phyloP scores from a whole-genome alignment of 2,797 vertebrate species.

The Meriones psammophilus region DNA sequence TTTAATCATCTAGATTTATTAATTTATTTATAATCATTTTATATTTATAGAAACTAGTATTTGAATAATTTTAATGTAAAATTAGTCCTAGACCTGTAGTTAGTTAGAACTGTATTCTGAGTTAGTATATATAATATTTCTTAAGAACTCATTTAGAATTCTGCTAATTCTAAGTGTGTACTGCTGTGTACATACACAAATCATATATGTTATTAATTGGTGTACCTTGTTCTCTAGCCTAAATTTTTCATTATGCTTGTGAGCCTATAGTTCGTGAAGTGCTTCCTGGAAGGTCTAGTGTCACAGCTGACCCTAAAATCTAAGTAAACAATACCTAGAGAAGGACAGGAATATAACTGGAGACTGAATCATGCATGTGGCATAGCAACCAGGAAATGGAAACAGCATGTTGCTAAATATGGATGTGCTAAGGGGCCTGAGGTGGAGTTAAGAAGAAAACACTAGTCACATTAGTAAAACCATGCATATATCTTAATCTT shows the following conservation, averaged over 20 bases:
- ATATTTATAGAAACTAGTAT: not conserved
- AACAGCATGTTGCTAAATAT: not conserved
- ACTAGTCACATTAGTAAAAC: not conserved
- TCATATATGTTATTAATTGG: not conserved
- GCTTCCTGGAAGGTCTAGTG: not conserved
- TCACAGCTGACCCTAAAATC: not conserved
- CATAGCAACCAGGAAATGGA: not conserved
- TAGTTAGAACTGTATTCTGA: conserved; percentile 46
- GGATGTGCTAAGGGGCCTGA: not conserved
- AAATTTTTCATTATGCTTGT: not conserved
- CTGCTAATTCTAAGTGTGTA: conserved; percentile 78
- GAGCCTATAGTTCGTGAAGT: not conserved
- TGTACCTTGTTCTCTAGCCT: not conserved
- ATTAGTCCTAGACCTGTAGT: not conserved
- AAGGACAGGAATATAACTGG: not conserved
- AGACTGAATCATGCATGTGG: not conserved
- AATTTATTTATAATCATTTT: not conserved
- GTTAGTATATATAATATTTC: conserved; percentile 87
- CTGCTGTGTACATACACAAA: not conserved
- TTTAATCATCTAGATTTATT: conserved; percentile 38
- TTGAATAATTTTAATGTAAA: conserved; percentile 21
- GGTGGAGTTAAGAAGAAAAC: not conserved
- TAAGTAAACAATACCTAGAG: not conserved
- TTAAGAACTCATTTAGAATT: conserved; percentile 88
- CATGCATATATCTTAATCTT: not conserved